These are phyloP conservation scores for Uloborus diversus DNA, from an alignment of 1,140 invertebrate genomes.

Conservation along the genomic window DNA sequence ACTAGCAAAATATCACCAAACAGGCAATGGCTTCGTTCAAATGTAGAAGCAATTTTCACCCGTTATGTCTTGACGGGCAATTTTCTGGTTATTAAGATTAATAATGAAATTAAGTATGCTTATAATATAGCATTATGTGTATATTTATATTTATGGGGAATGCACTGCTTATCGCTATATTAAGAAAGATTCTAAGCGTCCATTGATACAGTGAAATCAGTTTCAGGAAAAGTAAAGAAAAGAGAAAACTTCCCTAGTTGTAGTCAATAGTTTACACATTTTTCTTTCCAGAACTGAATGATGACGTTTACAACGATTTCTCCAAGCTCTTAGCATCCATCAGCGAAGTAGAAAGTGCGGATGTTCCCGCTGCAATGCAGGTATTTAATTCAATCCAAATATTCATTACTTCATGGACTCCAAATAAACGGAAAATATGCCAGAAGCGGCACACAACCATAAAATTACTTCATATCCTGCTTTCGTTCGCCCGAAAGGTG, in stretches of 20 bases:
- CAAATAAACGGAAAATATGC: too few relatives aligned
- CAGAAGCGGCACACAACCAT: background rate
- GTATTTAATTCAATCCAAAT: slow-evolving; percentile 55
- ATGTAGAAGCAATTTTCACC: too few relatives aligned
- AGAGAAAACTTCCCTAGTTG: background rate
- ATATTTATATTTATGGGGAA: background rate
- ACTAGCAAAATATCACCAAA: too few relatives aligned
- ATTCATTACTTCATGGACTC: background rate
- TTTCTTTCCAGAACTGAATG: slow-evolving; percentile 68
- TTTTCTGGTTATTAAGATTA: background rate
- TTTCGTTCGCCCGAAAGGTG: background rate
- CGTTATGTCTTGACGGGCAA: too few relatives aligned
- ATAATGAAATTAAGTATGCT: background rate
- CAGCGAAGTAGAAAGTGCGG: slow-evolving; percentile 74
- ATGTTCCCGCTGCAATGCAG: slow-evolving; percentile 69
- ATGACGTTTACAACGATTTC: slow-evolving; percentile 72
- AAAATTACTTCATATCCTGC: background rate
- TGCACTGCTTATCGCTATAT: background rate
- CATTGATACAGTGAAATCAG: background rate
- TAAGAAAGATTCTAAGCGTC: background rate
- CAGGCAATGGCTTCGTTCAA: too few relatives aligned
- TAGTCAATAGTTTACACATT: background rate
- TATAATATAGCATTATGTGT: too few relatives aligned
- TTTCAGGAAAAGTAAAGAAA: background rate
- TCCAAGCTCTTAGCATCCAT: slow-evolving; percentile 73